phyloP scores from a whole-genome alignment of 2,113 vertebrate genomes.

The Notarius lentiginosus region DNA sequence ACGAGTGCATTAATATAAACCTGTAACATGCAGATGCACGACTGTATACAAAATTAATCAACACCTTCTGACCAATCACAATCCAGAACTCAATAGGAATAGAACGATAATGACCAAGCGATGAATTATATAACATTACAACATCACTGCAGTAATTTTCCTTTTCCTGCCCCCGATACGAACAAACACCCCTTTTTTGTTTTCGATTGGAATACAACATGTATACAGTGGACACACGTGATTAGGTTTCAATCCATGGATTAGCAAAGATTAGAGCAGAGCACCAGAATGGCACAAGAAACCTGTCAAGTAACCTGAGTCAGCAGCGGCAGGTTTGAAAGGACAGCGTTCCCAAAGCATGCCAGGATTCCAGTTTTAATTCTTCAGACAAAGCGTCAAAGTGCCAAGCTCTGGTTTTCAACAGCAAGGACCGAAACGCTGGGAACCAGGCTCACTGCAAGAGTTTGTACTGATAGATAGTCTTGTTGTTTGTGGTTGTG shows the following conservation, averaged over 20 bases:
- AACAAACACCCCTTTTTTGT: no score
- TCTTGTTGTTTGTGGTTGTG: neutral
- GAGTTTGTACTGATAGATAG: neutral
- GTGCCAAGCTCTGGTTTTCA: neutral
- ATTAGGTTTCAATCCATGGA: no score
- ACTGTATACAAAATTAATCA: neutral
- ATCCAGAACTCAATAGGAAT: neutral
- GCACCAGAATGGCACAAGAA: neutral
- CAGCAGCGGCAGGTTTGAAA: neutral
- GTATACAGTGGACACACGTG: no score
- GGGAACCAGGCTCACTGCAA: neutral
- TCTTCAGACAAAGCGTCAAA: neutral
- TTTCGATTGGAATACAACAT: no score
- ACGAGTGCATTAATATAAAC: neutral
- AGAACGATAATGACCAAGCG: no score
- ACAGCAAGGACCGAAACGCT: neutral
- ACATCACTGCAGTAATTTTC: no score
- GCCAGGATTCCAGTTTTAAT: neutral
- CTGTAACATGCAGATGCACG: no score
- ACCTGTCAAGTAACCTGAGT: neutral
- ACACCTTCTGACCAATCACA: neutral
- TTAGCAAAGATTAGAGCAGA: neutral
- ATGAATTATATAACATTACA: neutral
- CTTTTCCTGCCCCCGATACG: no score
- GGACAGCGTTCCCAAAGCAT: neutral